Evolutionary conservation across 2,888 invertebrate genomes (phyloP), one percentile per base, ranked within the genome.

Genomic region (Smittia sp.): DNA sequence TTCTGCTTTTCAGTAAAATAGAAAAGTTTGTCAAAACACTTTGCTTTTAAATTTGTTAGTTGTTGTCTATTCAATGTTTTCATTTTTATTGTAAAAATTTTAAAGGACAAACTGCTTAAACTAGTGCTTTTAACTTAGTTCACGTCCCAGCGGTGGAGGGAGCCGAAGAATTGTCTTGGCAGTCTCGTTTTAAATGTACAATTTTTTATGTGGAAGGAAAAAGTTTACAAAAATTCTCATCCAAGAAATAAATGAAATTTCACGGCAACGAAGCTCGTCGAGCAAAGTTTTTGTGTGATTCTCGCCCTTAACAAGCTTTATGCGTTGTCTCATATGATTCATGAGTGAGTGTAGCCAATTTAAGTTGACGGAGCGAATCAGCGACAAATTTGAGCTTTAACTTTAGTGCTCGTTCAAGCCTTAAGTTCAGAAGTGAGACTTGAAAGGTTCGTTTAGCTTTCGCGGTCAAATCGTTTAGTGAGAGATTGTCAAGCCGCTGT

Each of bases 11-110:
- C 69, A 69, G 69, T 69, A 54, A 69, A 69, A 69, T 69, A 69
- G 69, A 69, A 69, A 69, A 69, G 69, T 69, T 69, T 39, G 69
- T 54, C 27, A 32, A 69, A 54, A 52, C 32, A 54, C 69, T 69
- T 69, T 69, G 69, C 52, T 69, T 67, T 69, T 68, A 46, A 27
- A 66, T 68, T 68, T 39, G 69, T 69, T 69, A 69, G 69, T 41
- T 69, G 69, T 69, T 69, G 69, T 69, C 24, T 69, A 46, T 69
- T 69, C 54, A 27, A 27, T 67, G 20, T 41, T 67, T 67, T 58
- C 22, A 22, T 58, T 58, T 58, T 58, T 4, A 58, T 20, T 58
- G 58, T 58, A 58, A 6, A 58, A 58, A 58, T 58, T 58, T 9
- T 58, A 58, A 58, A 20, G 3, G 58, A 22, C 4, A 11, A 58